phyloP scores from a whole-genome alignment of 1,140 invertebrate species.

The Drosophila busckii region DNA sequence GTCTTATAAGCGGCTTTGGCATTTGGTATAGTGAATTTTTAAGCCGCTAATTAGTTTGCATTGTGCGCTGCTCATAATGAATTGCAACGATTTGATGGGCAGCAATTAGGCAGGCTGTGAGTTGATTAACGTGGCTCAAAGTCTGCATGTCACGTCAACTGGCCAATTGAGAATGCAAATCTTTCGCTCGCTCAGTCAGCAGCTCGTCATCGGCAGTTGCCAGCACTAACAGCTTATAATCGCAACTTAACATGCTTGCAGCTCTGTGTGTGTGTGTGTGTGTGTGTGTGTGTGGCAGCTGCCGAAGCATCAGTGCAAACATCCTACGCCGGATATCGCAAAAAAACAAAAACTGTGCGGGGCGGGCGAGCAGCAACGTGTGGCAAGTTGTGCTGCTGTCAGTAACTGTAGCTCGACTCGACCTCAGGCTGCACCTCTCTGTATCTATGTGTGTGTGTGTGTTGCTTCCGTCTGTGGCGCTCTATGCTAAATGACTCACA shows the following conservation, averaged over 20 bases:
- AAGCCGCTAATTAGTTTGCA: conserved; percentile 66
- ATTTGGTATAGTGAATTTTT: conserved; percentile 32
- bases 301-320: conserved; percentile 66
- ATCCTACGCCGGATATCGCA: conserved; percentile 71
- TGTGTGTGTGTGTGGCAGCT: background rate
- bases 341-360: conserved; percentile 3
- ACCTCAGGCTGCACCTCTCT: conserved; percentile 44
- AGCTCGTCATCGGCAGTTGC: conserved; percentile 41
- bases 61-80: conserved; percentile 45
- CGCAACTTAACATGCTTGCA: conserved; percentile 73
- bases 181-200: conserved; percentile 27
- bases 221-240: conserved; percentile 76
- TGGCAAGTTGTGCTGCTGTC: conserved; percentile 10
- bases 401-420: conserved; percentile 20
- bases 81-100: conserved; percentile 30
- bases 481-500: conserved; percentile 63
- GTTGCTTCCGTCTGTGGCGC: no score
- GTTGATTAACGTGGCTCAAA: conserved; percentile 24
- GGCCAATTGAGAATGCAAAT: conserved; percentile 75
- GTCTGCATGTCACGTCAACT: conserved; percentile 28
- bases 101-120: conserved; percentile 11
- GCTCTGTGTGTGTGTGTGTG: conserved; percentile 20
- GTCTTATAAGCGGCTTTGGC: conserved; percentile 14
- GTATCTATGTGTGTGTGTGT: conserved; percentile 46
- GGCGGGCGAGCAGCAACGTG: no score